Conservation (phyloP, 2,888 invertebrate species). For the Globia sparganii region DNA sequence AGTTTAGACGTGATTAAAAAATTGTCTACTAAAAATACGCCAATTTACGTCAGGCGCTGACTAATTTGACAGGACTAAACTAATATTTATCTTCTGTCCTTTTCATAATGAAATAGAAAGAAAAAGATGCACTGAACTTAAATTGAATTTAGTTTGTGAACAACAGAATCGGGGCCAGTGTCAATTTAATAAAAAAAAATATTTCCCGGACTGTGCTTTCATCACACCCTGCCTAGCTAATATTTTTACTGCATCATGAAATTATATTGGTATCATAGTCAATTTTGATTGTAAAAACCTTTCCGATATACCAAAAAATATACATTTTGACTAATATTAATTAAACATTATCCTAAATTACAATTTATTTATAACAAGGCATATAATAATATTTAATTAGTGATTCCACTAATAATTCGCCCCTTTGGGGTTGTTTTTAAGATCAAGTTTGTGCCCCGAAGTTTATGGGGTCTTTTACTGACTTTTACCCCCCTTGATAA, state of each 20-base stretch:
- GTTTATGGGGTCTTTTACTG: background rate
- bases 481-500: background rate
- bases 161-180: too few species aligned
- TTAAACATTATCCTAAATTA: conserved; percentile 51
- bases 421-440: conserved; percentile 40
- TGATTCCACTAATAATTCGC: conserved; percentile 33
- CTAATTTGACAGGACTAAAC: too few species aligned
- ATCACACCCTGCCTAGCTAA: too few species aligned
- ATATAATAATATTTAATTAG: conserved; percentile 53
- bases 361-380: conserved; percentile 58
- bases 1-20: too few species aligned
- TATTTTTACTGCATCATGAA: background rate
- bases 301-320: conserved; percentile 59
- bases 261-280: conserved; percentile 3
- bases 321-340: conserved; percentile 54
- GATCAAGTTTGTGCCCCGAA: conserved; percentile 37
- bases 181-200: too few species aligned
- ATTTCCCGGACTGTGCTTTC: background rate
- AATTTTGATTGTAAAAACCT: conserved; percentile 22
- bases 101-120: too few species aligned
- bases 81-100: too few species aligned
- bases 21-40: too few species aligned
- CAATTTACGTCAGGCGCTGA: too few species aligned
- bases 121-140: too few species aligned
- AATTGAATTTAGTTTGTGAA: too few species aligned